Percentiles rank a stretch among this genome's conserved stretches.
Evolutionary conservation across 1,140 invertebrate species (phyloP).

Genomic region (Heliothis virescens): DNA sequence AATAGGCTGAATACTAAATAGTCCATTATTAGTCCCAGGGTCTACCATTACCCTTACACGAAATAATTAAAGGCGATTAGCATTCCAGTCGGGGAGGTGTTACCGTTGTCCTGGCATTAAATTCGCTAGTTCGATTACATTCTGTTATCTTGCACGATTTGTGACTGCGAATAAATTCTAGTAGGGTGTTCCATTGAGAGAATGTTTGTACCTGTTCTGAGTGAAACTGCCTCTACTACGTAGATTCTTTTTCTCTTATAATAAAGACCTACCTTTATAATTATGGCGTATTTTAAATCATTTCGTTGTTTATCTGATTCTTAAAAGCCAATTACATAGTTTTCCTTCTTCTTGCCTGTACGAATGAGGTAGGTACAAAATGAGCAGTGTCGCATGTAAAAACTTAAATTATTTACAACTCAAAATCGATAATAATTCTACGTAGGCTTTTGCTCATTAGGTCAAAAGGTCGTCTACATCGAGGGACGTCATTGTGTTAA

Average conservation of each 20-base stretch:
- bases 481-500: not conserved
- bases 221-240: too few relatives aligned
- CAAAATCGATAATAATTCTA: slow-evolving; percentile 14
- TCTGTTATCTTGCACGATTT: slow-evolving; percentile 11
- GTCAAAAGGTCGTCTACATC: slow-evolving; percentile 26
- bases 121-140: slow-evolving; percentile 26
- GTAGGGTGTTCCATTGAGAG: not conserved
- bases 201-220: too few relatives aligned
- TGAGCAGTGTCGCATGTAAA: slow-evolving; percentile 1
- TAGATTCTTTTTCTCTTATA: too few relatives aligned
- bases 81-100: slow-evolving; percentile 16
- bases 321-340: not conserved
- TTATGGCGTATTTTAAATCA: too few relatives aligned
- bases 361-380: slow-evolving; percentile 16
- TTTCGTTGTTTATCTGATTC: too few relatives aligned
- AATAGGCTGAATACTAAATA: slow-evolving; percentile 33
- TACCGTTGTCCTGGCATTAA: slow-evolving; percentile 21
- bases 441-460: slow-evolving; percentile 10
- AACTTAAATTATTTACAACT: not conserved
- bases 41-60: slow-evolving; percentile 15
- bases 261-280: too few relatives aligned
- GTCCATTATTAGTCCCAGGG: slow-evolving; percentile 2
- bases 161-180: not conserved
- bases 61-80: slow-evolving; percentile 43
- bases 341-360: not conserved